These are phyloP conservation scores for Apis cerana DNA, from an alignment of 1,140 invertebrate genomes.

Conservation along the genomic window DNA sequence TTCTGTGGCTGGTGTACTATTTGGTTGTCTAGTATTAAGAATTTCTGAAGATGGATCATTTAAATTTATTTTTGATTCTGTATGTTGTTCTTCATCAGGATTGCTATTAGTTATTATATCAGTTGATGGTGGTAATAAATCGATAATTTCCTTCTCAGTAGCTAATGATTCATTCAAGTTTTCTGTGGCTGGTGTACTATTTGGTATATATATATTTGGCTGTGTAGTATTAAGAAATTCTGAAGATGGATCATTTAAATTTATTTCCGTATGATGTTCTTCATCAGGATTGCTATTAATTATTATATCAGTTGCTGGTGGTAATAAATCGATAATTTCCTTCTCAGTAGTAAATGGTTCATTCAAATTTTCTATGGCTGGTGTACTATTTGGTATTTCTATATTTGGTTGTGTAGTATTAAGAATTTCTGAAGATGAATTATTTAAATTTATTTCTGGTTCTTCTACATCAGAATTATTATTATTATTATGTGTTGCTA, in stretches of 20 bases:
- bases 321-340: rapidly evolving
- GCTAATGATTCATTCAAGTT: background rate
- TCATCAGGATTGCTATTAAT: no score
- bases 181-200: no score
- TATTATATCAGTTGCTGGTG: background rate
- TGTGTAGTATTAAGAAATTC: rapidly evolving
- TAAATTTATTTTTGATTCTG: background rate
- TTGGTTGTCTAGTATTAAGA: rapidly evolving
- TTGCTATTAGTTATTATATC: background rate
- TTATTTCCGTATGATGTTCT: background rate
- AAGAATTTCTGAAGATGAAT: rapidly evolving
- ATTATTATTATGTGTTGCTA: background rate
- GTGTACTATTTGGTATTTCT: background rate
- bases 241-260: background rate
- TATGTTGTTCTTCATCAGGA: rapidly evolving
- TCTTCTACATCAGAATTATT: background rate
- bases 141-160: no score
- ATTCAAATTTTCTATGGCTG: background rate
- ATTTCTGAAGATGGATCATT: rapidly evolving
- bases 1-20: no score
- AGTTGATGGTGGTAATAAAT: background rate
- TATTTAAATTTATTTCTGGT: background rate
- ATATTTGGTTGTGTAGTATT: background rate
- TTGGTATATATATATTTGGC: background rate
- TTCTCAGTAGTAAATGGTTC: no score